Base-by-base conservation (phyloP, 2,797 vertebrate genomes). In the Muraenolepis orangiensis region DNA sequence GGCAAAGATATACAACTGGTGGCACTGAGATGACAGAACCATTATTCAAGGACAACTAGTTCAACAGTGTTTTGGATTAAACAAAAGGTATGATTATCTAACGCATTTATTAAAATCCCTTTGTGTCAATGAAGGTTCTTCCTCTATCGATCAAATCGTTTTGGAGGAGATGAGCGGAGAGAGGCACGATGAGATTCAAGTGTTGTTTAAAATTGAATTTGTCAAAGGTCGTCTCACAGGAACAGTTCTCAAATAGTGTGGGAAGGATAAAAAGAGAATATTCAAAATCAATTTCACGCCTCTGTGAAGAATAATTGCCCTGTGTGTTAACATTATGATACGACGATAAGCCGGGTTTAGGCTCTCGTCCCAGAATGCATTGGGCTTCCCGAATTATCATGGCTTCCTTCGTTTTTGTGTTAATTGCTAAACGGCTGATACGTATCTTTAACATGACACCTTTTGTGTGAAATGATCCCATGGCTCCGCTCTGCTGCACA, bases 221-320 rank as follows among this genome's bases (percentile, higher is more conserved):
- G 84, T 85, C 77, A 77, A 79, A 88, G 86, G 84, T 90, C 72
- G 82, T 86, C 82, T 85, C 40, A 28, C 76, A 74, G 82, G 85
- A 90, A 85, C 80, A 82, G 72, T 88, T 82, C 91, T 88, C 86
- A 90, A 88, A 89, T 80, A 57, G 79, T 85, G 84, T 83, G 87
- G 79, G 80, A 80, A 87, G 75, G 72, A 84, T 81, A 80, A 86
- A 85, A 75, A 87, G 83, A 84, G 84, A 87, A 86, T 87, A 85
- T 91, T 91, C 87, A 82, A 88, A 90, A 92, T 91, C 88, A 90
- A 92, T 91, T 91, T 92, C 91, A 92, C 85, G 86, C 89, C 86
- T 86, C 85, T 10, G 77, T 90, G 88, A 88, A 89, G 86, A 90
- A 90, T 90, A 90, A 91, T 91, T 91, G 87, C 85, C 82, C 85